Evolutionary conservation across 2,797 vertebrate genomes (phyloP), one percentile per base, ranked within the genome.

Genomic region (Mallotus villosus): DNA sequence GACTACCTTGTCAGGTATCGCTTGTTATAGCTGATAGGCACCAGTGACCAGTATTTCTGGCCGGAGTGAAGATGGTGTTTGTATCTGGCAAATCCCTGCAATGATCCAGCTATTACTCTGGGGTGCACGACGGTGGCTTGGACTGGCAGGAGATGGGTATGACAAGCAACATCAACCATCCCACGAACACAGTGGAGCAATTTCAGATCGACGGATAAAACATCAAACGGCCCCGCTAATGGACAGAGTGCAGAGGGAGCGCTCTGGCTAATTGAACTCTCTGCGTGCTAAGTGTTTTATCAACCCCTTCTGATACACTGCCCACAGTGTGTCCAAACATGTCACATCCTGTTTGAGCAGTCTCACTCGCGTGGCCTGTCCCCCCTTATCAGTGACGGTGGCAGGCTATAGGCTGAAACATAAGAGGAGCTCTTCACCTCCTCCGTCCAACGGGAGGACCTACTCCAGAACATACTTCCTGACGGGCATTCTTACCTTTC

Each of bases 401-500:
- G 32, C 32, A 34, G 32, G 32, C 32, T 34, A 6, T 34, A 6
- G 24, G 16, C 14, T 24, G 46, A 11, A 6, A 63, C 21, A 65
- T 2, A 19, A 21, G n/a, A 37, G n/a, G 53, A 53, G 16, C 5
- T 37, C 29, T 8, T n/a, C 21, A 61, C 63, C 25, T 5, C 3
- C 51, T 64, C 11, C 2, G n/a, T 16, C 24, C 4, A 25, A 46
- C 41, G 49, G 37, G 49, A 29, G 37, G 24, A 14, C 49, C 34
- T 8, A 19, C 17, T 34, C 5, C 68, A 17, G 70, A 63, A 6
- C 34, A 8, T 2, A 16, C 68, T 87, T 82, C 74, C 80, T 72
- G 70, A 58, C 67, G 67, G 71, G 41, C 69, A 72, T 72, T 81
- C 63, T 83, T 81, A 82, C 78, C 81, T 75, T 78, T 71, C 77